phyloP scores from a whole-genome alignment of 2,797 vertebrate species.

The Tympanoctomys barrerae region DNA sequence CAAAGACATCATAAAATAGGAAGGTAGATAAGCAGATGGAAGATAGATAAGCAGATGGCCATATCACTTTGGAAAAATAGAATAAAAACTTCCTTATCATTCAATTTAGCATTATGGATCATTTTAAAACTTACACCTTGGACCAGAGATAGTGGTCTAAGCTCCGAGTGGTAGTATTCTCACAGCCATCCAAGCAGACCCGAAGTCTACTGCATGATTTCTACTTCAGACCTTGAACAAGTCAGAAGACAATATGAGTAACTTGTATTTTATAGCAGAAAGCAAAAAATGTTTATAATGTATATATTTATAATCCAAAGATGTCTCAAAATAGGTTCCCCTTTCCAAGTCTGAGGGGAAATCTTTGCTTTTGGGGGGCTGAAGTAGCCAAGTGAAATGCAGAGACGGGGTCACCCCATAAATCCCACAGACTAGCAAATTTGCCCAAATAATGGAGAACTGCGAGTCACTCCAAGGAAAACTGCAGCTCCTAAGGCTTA shows the following conservation, averaged over 20 bases:
- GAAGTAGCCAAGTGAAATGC: background rate
- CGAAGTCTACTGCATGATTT: constrained; percentile 11
- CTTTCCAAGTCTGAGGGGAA: background rate
- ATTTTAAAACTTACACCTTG: constrained; percentile 65
- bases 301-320: constrained; percentile 44
- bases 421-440: background rate
- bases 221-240: constrained; percentile 19
- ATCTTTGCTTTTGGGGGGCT: background rate
- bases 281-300: background rate
- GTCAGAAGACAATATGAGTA: background rate
- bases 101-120: constrained; percentile 65
- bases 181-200: background rate
- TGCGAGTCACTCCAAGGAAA: background rate
- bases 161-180: background rate
- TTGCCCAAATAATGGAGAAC: background rate
- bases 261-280: constrained; percentile 24
- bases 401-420: background rate
- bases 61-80: constrained; percentile 71
- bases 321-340: constrained; percentile 33
- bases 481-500: background rate
- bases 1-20: constrained; percentile 70
- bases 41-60: constrained; percentile 78
- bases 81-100: constrained; percentile 69
- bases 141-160: constrained; percentile 9
- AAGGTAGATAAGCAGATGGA: constrained; percentile 75